phyloP scores from a whole-genome alignment of 2,888 invertebrate genomes.

The Drosophila mimetica region DNA sequence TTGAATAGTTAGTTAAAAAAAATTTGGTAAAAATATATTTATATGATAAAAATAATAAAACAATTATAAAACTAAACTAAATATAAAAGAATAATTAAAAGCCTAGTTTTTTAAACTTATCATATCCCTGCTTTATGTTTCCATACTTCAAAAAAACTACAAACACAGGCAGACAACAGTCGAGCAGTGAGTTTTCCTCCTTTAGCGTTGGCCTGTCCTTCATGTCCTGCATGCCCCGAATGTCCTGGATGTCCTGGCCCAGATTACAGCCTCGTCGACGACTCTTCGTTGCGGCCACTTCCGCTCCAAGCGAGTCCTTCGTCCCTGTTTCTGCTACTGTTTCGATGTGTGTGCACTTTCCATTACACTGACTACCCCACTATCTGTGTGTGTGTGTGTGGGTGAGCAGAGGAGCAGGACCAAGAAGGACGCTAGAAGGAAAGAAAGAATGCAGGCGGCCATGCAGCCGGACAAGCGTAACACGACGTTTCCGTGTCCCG shows the following conservation, averaged over 20 bases:
- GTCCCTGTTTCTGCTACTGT: constrained; percentile 17
- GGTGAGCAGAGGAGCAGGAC: constrained; percentile 2
- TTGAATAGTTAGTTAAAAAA: too few relatives aligned
- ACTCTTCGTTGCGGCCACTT: constrained; percentile 59
- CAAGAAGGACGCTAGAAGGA: constrained; percentile 14
- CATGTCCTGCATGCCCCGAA: constrained; percentile 49
- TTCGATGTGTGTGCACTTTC: constrained; percentile 54
- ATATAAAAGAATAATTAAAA: too few relatives aligned
- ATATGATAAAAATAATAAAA: too few relatives aligned
- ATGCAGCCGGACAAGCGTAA: constrained; percentile 74
- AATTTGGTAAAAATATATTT: too few relatives aligned
- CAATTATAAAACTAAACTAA: too few relatives aligned
- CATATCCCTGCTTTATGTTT: too few relatives aligned
- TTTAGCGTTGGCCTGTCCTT: constrained; percentile 39
- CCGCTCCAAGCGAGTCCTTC: constrained; percentile 43
- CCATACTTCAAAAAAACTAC: neutral
- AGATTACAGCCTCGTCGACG: constrained; percentile 66
- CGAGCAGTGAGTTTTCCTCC: constrained; percentile 22
- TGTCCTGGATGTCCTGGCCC: constrained; percentile 56
- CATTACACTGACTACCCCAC: constrained; percentile 48
- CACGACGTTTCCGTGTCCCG: constrained; percentile 75
- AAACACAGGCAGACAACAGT: neutral
- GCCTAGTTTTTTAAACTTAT: too few relatives aligned
- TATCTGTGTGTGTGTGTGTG: constrained; percentile 4
- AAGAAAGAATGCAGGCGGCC: constrained; percentile 60